These are phyloP conservation scores for Epirrita christyi DNA, from an alignment of 2,888 invertebrate species.

Conservation along the genomic window DNA sequence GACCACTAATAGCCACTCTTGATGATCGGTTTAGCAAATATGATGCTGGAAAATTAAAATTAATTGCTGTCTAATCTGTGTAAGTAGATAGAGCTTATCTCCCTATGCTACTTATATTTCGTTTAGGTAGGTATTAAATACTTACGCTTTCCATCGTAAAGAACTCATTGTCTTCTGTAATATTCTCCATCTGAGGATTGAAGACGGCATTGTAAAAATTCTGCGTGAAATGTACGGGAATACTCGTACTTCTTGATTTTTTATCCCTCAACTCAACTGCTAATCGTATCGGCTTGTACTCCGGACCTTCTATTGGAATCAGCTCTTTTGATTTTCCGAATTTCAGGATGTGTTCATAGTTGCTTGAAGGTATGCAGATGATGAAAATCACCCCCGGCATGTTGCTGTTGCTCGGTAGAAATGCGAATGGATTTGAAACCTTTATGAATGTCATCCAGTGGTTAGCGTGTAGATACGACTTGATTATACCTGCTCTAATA, in stretches of 20 bases:
- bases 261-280: slow-evolving; percentile 72
- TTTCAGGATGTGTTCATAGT: slow-evolving; percentile 86
- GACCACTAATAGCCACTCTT: too few relatives aligned
- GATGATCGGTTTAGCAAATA: too few relatives aligned
- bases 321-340: slow-evolving; percentile 77
- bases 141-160: slow-evolving; percentile 89
- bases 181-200: slow-evolving; percentile 63
- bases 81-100: too few relatives aligned
- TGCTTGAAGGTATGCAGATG: slow-evolving; percentile 88
- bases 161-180: slow-evolving; percentile 77
- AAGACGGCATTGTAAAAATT: slow-evolving; percentile 68
- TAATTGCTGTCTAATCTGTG: too few relatives aligned
- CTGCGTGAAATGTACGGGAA: slow-evolving; percentile 73
- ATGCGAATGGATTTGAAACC: slow-evolving; percentile 32
- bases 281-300: slow-evolving; percentile 58
- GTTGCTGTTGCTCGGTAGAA: slow-evolving; percentile 27
- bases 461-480: slow-evolving; percentile 43
- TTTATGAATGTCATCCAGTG: slow-evolving; percentile 21
- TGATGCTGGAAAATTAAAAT: too few relatives aligned
- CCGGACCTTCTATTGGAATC: slow-evolving; percentile 50
- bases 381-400: slow-evolving; percentile 89
- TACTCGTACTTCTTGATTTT: slow-evolving; percentile 56
- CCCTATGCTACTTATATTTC: too few relatives aligned
- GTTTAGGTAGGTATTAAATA: background rate
- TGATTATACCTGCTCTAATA: slow-evolving; percentile 52